Evolutionary conservation across 1,140 invertebrate genomes (phyloP), one percentile per base, ranked within the genome.

Genomic region (Dendroctonus ponderosae): DNA sequence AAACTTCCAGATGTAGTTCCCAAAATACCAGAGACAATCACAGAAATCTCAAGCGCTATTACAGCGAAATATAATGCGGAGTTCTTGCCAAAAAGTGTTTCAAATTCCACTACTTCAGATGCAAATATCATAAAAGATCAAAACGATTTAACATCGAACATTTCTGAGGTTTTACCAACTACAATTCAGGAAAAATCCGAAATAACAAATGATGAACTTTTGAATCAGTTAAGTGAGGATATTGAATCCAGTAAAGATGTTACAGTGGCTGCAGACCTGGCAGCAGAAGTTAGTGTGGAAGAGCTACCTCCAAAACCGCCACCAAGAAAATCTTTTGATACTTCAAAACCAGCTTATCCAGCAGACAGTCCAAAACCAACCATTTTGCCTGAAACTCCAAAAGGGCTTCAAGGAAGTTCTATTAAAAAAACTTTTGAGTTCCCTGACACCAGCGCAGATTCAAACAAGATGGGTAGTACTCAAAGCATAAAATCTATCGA

Each of bases 241-340:
- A 26, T 26, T 26, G 26, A 26, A 26, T 26, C 26, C 26, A 26
- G 1, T 26, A 26, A 26, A 11, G 12, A 52, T 14, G 46, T 14
- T n/a, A 41, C n/a, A 63, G 2, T 46, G 5, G 43, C 39, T 51
- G 4, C 15, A 52, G 15, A 41, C 46, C 44, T 42, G 51, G 54
- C 53, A 68, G 67, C 50, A 53, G 59, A 37, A 72, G 41, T 44
- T 15, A 39, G 15, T 12, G 39, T 70, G 53, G 54, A 12, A 15
- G 78, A 80, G 64, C 71, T 79, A 38, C 78, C 79, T 15, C 79
- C 79, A 6, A 79, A 80, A 72, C 79, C 79, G 11, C 79, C 79
- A 66, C 79, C 79, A 15, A 70, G 79, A 66, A 78, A 77, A 44
- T 68, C 70, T 5, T 48, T 70, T 8, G 75, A 76, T 56, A 44